phyloP scores from a whole-genome alignment of 2,888 invertebrate species.

The Andricus curvator region DNA sequence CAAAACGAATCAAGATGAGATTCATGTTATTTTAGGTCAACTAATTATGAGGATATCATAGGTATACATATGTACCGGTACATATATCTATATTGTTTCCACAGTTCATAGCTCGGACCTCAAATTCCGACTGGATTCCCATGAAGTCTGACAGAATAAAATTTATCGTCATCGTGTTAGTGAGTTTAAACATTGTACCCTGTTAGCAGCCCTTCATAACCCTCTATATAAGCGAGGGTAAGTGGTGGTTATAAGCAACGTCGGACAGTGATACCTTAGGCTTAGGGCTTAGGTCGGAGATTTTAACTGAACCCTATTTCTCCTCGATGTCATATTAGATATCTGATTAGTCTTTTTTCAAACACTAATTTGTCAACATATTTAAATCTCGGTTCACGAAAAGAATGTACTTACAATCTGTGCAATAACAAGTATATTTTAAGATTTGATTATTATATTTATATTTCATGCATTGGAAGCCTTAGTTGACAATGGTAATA shows the following conservation, averaged over 20 bases:
- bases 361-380: not conserved
- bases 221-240: constrained; percentile 68
- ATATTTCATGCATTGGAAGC: not conserved
- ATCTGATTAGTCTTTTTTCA: not conserved
- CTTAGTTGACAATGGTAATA: not conserved
- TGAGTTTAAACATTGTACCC: constrained; percentile 68
- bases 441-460: not conserved
- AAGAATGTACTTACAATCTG: not conserved
- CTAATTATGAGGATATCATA: not conserved
- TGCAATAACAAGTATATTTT: not conserved
- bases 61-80: not conserved
- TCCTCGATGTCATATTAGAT: constrained; percentile 18
- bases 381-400: not conserved
- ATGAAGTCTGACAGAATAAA: constrained; percentile 65
- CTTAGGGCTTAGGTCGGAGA: constrained; percentile 50
- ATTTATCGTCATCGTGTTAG: constrained; percentile 66
- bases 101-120: not conserved
- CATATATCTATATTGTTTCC: not conserved
- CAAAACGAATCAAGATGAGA: not conserved
- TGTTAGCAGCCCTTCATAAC: constrained; percentile 66
- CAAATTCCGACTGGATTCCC: constrained; percentile 29
- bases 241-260: constrained; percentile 63
- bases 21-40: constrained; percentile 9
- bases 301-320: constrained; percentile 56
- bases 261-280: constrained; percentile 60